Base-by-base conservation (phyloP, 2,888 invertebrate species). In the Stictocephala bisonia region DNA sequence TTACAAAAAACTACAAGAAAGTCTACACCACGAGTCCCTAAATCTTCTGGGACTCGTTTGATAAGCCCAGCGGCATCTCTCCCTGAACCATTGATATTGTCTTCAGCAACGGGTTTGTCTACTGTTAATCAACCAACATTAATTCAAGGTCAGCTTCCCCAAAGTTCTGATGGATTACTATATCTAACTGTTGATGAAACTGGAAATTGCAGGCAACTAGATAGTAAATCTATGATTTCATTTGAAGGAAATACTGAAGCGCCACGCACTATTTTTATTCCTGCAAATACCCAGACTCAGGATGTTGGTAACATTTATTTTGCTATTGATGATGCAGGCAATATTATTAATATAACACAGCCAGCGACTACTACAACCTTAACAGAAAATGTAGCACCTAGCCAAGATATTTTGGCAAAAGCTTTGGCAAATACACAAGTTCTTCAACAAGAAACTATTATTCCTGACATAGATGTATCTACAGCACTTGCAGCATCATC, bases 361-460 rank as follows among this genome's bases (percentile, higher is more conserved):
- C 74, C 71, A 13, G 58, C 64, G 35, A 35, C 67, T 18, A 56
- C 22, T 27, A 68, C 68, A 41, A 48, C 73, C 35, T 69, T 50
- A n/a, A 58, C 41, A 13, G 67, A 73, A 41, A 68, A 15, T 60
- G 22, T 68, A 2, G 40, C 29, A 51, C 64, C 71, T 20, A 60
- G 71, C 40, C 77, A 79, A 50, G 80, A 80, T 56, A 80, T 80
- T 35, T 48, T 80, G 13, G 80, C 80, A 2, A 76, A 80, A 74
- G 80, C 80, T 7, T 67, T 80, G 27, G 79, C 79, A 40, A 76
- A 79, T 60, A 80, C 80, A 26, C 79, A 80, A 67, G 80, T 80
- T 7, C 74, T 80, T 22, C 78, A 79, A 64, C 73, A 50, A 24
- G 73, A 73, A 69, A 29, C 73, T 0, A 67, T 72, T 48, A 20